phyloP scores from a whole-genome alignment of 2,113 vertebrate species.

The Catharus minimus region DNA sequence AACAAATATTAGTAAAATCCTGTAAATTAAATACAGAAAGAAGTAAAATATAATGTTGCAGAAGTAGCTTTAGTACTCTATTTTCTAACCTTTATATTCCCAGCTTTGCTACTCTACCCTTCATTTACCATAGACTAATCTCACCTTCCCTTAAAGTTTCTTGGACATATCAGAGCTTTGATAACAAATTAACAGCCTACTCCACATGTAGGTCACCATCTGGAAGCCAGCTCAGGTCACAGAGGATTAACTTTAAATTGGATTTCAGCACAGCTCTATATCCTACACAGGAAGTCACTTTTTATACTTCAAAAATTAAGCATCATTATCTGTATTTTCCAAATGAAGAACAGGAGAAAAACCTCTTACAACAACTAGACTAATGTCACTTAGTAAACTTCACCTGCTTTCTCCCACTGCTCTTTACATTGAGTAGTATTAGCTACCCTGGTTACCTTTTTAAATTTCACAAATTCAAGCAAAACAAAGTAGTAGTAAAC shows the following conservation, averaged over 20 bases:
- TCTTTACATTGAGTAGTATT: neutral
- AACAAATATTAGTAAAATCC: neutral
- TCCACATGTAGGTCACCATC: constrained; percentile 27
- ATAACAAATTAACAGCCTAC: neutral
- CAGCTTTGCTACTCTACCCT: neutral
- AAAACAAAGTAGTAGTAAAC: neutral
- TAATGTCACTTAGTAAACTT: neutral
- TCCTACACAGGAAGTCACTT: neutral
- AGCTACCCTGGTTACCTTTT: neutral
- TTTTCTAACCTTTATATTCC: neutral
- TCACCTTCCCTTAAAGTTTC: neutral
- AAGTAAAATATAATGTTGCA: neutral
- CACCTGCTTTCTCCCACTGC: neutral
- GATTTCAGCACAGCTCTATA: neutral
- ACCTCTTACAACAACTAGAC: neutral
- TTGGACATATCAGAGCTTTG: neutral
- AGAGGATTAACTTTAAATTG: constrained; percentile 11
- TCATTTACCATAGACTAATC: neutral
- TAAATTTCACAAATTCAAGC: neutral
- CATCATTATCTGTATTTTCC: neutral
- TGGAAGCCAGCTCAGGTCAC: constrained; percentile 18
- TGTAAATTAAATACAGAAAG: neutral
- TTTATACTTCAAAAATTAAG: neutral
- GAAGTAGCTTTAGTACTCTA: neutral
- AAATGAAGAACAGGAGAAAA: neutral